Conservation (phyloP, 2,113 vertebrate genomes). For the Platysternon megacephalum region DNA sequence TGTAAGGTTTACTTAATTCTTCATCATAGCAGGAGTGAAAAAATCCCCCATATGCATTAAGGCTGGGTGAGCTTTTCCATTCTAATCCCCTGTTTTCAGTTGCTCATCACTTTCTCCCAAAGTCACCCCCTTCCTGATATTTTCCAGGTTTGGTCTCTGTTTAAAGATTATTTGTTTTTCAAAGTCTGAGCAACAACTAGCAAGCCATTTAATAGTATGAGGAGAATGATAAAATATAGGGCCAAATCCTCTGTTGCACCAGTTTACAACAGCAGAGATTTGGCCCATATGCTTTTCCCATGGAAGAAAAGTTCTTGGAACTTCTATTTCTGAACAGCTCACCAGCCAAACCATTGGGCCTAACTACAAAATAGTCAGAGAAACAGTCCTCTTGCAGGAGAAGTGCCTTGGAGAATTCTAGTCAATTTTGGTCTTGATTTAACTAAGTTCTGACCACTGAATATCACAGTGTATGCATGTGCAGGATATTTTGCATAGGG, state of each 20-base stretch:
- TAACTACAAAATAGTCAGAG: not conserved
- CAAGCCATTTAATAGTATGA: not conserved
- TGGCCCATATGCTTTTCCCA: not conserved
- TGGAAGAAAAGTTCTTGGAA: not conserved
- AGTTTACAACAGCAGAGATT: not conserved
- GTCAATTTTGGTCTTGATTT: not conserved
- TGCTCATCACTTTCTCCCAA: not conserved
- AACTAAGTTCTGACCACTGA: not conserved
- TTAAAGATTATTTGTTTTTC: not conserved
- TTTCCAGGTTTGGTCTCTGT: not conserved
- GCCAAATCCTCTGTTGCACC: not conserved
- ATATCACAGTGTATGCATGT: not conserved
- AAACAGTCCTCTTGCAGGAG: not conserved
- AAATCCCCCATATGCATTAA: no score
- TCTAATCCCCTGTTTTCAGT: not conserved
- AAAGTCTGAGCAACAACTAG: not conserved
- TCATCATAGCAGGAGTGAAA: not conserved
- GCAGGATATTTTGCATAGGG: fast-evolving
- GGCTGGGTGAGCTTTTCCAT: not conserved
- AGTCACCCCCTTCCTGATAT: not conserved
- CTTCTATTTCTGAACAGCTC: not conserved
- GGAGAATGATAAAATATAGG: not conserved
- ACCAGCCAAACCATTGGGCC: not conserved
- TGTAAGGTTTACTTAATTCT: not conserved
- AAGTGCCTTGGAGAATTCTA: not conserved